Evolutionary conservation across 2,888 invertebrate species (phyloP).

Genomic region (Rotaria socialis): DNA sequence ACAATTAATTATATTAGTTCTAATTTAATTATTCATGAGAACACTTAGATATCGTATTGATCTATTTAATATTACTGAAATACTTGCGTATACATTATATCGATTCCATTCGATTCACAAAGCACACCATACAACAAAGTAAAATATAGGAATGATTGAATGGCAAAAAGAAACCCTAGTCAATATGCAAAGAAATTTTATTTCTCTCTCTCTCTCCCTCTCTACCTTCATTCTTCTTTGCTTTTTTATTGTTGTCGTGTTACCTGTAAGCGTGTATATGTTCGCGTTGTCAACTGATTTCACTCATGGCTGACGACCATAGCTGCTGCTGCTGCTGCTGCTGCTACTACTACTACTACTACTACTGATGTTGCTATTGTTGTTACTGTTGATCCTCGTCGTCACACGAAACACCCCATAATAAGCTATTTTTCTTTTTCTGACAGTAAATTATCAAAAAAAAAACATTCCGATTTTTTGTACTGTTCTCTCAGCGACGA

Average conservation of each 20-base stretch:
- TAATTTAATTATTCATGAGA: background rate
- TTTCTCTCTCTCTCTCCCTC: background rate
- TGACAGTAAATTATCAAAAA: background rate
- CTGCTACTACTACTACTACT: background rate
- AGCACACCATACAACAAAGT: background rate
- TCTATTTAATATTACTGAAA: background rate
- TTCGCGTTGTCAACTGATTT: slow-evolving; percentile 9
- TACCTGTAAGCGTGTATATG: slow-evolving; percentile 8
- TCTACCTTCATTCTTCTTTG: background rate
- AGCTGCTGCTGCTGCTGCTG: background rate
- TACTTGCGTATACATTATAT: background rate
- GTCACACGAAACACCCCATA: background rate
- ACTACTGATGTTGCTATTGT: background rate
- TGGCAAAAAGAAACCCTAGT: background rate
- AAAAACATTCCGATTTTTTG: background rate
- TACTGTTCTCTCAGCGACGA: background rate
- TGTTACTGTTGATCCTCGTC: slow-evolving; percentile 1
- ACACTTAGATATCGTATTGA: background rate
- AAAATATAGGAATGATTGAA: background rate
- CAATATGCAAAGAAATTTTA: background rate
- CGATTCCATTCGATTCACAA: background rate
- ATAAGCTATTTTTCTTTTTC: background rate
- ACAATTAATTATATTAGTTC: background rate
- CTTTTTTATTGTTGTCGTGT: slow-evolving; percentile 5
- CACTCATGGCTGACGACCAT: background rate